A percentile compares a stretch with the other conserved stretches of the same genome.
Evolutionary conservation across 23 tunicate species (phyloP).

Genomic region (Botrylloides violaceus): DNA sequence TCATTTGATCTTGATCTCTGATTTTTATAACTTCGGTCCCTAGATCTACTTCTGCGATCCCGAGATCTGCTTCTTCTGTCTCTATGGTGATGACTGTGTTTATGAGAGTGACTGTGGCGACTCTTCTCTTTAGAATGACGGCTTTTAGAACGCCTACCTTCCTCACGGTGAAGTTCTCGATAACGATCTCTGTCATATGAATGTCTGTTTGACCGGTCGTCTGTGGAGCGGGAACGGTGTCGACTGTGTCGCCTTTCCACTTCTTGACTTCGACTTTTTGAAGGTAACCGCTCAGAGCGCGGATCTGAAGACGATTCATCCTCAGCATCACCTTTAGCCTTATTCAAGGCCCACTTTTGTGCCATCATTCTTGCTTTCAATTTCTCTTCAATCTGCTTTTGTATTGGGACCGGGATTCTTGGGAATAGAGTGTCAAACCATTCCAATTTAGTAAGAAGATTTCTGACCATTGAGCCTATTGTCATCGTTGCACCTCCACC

Average conservation of each 20-base stretch:
- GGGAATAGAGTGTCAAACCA: constrained; percentile 98
- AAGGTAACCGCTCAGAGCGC: background rate
- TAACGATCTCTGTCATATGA: constrained; percentile 16
- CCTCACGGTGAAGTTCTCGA: background rate
- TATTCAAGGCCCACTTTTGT: constrained; percentile 10
- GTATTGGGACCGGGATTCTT: constrained; percentile 88
- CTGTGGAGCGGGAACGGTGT: constrained; percentile 6
- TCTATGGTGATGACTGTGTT: background rate
- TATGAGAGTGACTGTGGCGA: background rate
- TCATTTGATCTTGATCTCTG: background rate
- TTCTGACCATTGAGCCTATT: constrained; percentile 71
- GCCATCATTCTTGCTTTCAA: constrained; percentile 34
- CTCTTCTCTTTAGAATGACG: constrained; percentile 6
- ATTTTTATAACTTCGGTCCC: background rate
- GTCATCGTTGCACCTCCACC: constrained; percentile 97
- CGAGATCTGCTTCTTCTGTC: background rate
- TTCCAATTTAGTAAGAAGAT: constrained; percentile 72
- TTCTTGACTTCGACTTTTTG: constrained; percentile 8
- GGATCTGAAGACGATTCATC: background rate
- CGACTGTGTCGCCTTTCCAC: constrained; percentile 9
- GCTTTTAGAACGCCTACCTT: constrained; percentile 5
- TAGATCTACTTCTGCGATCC: too few species aligned
- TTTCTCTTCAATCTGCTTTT: constrained; percentile 67
- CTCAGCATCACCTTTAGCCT: background rate
- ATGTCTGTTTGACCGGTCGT: constrained; percentile 6